Conservation (phyloP, 2,113 vertebrate species). For the Heterotis niloticus region DNA sequence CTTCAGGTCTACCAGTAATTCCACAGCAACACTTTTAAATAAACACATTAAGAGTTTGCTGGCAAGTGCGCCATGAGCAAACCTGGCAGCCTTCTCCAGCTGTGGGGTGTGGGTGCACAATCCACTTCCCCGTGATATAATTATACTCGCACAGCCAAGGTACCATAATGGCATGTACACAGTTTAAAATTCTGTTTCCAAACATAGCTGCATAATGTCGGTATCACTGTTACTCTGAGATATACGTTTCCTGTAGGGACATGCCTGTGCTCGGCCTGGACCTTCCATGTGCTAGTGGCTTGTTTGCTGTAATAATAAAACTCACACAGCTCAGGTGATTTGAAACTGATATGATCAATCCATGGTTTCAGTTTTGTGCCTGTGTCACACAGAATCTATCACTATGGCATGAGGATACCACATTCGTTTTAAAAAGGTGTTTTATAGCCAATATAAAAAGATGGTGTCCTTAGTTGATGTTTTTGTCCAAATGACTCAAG, state of each 20-base stretch:
- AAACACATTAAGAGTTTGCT: conserved; percentile 20
- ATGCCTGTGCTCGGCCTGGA: background rate
- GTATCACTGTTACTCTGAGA: conserved; percentile 17
- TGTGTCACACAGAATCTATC: background rate
- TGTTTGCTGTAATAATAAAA: conserved; percentile 3
- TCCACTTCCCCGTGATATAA: background rate
- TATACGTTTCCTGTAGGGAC: background rate
- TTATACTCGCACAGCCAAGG: conserved; percentile 14
- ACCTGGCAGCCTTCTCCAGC: conserved; percentile 11
- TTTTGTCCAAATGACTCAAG: background rate
- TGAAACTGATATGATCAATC: background rate
- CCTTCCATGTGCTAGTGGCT: background rate
- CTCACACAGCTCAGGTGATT: background rate
- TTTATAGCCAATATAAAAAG: too few relatives aligned
- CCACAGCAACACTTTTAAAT: conserved; percentile 30
- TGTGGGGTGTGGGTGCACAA: background rate
- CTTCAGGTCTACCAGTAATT: conserved; percentile 11
- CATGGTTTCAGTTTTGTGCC: background rate
- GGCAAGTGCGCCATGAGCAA: conserved; percentile 19
- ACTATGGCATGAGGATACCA: background rate
- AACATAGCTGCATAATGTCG: conserved; percentile 16
- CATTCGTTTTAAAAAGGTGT: background rate
- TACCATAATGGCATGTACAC: conserved; percentile 4
- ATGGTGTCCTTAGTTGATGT: background rate
- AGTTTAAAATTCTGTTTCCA: conserved; percentile 19